Evolutionary conservation across 2,113 vertebrate species (phyloP).

Genomic region (Glareola pratincola): DNA sequence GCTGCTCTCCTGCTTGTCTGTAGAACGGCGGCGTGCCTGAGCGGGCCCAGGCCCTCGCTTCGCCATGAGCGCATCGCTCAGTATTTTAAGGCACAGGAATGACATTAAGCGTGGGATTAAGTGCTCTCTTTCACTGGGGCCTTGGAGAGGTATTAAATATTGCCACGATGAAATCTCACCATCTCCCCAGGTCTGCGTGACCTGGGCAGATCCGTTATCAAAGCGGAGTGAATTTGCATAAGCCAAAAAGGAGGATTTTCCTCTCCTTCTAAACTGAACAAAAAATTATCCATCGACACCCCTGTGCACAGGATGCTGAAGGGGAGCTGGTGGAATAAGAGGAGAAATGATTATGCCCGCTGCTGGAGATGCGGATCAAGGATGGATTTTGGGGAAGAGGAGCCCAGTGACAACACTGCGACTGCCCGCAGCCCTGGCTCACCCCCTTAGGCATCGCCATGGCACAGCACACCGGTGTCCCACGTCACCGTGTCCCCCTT

Average conservation of each 20-base stretch:
- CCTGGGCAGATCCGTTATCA: not conserved
- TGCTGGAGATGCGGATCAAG: not conserved
- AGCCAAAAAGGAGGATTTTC: not conserved
- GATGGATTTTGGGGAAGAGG: not conserved
- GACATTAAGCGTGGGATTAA: not conserved
- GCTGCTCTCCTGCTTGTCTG: not conserved
- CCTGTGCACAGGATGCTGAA: accelerated
- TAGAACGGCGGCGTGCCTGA: accelerated
- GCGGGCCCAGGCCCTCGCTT: not conserved
- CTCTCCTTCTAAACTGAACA: not conserved
- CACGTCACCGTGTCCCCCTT: not conserved
- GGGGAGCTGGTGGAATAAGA: not conserved
- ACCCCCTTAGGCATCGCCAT: not conserved
- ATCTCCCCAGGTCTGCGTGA: not conserved
- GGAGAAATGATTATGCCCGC: accelerated
- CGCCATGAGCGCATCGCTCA: accelerated
- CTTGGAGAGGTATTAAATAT: not conserved
- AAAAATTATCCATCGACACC: accelerated
- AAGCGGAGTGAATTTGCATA: not conserved
- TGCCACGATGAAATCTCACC: not conserved
- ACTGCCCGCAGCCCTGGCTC: not conserved
- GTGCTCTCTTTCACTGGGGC: not conserved
- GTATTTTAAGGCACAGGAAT: not conserved
- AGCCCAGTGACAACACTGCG: not conserved
- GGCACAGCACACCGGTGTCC: accelerated